A percentile compares a stretch with the other conserved stretches of the same genome.
These are phyloP conservation scores for Cryptophagus acutangulus DNA, from an alignment of 2,888 invertebrate species.

Conservation along the genomic window DNA sequence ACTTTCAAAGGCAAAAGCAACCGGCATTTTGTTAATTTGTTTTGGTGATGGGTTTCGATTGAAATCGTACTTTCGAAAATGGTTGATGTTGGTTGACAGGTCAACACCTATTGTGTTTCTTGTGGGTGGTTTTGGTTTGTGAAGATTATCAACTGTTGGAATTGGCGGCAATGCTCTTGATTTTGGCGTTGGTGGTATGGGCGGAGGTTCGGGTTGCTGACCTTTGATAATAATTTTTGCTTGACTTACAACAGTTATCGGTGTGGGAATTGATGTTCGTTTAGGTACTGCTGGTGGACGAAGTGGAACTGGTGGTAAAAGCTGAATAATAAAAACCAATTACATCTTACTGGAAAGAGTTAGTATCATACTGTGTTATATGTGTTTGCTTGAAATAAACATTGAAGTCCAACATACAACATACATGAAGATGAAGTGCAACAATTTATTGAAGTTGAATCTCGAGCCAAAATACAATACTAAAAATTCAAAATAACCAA, in stretches of 20 bases:
- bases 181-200: conserved; percentile 49
- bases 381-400: no score
- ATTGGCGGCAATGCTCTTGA: conserved; percentile 42
- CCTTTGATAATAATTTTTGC: conserved; percentile 39
- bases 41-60: conserved; percentile 32
- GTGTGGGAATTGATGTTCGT: conserved; percentile 43
- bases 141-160: conserved; percentile 38
- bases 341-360: no score
- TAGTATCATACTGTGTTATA: no score
- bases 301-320: conserved; percentile 49
- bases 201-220: conserved; percentile 41
- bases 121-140: conserved; percentile 25
- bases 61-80: conserved; percentile 29
- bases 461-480: no score
- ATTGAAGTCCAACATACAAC: no score
- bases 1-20: conserved; percentile 37
- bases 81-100: conserved; percentile 33
- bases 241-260: conserved; percentile 38
- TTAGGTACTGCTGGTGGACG: conserved; percentile 53
- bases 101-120: conserved; percentile 24
- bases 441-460: no score
- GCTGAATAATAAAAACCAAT: no score
- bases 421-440: no score
- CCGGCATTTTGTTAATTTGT: conserved; percentile 12
- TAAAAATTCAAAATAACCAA: no score